phyloP scores from a whole-genome alignment of 2,113 vertebrate genomes.

The Eptatretus burgeri region DNA sequence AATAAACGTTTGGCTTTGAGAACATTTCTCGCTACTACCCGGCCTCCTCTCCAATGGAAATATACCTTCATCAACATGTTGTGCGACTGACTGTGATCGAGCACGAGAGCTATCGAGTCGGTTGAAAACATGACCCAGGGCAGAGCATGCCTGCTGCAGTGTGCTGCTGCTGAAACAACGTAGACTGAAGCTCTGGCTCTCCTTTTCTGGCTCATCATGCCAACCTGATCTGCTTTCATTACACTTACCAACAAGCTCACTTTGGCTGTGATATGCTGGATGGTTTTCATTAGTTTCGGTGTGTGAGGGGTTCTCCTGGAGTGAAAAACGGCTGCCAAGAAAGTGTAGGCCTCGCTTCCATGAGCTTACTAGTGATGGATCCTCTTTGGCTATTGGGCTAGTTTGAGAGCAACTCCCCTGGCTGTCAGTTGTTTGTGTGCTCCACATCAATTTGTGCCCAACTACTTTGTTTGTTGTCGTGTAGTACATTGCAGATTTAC shows the following conservation, averaged over 20 bases:
- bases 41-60: no score
- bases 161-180: constrained; percentile 3
- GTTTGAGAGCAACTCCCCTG: background rate
- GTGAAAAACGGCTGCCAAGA: constrained; percentile 4
- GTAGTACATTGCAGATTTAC: background rate
- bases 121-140: background rate
- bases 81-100: background rate
- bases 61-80: background rate
- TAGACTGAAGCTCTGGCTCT: background rate
- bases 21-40: no score
- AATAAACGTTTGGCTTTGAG: no score
- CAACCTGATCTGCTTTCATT: background rate
- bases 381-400: constrained; percentile 1
- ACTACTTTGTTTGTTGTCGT: background rate
- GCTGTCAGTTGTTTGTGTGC: background rate
- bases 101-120: background rate
- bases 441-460: background rate
- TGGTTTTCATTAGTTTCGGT: background rate
- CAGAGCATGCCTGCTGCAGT: background rate
- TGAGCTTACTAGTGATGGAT: background rate
- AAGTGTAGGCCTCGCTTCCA: constrained; percentile 6
- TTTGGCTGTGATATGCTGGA: background rate
- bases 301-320: constrained; percentile 1
- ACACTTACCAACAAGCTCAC: background rate
- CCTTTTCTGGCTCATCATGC: no score